Evolutionary conservation across 2,888 invertebrate species (phyloP).

Genomic region (Lithophane leautieri): DNA sequence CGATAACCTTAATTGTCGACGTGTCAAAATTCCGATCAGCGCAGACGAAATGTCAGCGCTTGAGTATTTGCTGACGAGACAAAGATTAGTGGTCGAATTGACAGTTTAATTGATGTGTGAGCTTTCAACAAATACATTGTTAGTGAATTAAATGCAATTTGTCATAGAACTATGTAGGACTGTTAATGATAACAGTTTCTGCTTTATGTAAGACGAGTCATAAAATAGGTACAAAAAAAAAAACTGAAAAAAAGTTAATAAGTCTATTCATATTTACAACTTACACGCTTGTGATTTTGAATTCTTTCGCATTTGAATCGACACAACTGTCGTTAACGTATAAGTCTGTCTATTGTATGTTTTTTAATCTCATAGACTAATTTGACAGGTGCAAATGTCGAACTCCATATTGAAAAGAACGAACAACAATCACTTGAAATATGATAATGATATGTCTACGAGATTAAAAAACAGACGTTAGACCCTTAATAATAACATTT

Average conservation of each 20-base stretch:
- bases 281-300: background rate
- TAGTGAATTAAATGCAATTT: background rate
- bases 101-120: constrained; percentile 18
- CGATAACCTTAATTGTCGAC: constrained; percentile 18
- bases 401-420: too few species aligned
- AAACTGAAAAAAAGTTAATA: background rate
- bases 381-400: too few species aligned
- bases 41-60: constrained; percentile 33
- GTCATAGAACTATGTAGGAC: background rate
- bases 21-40: constrained; percentile 34
- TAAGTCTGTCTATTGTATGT: background rate
- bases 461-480: too few species aligned
- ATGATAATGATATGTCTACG: too few species aligned
- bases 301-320: background rate
- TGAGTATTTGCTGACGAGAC: constrained; percentile 15
- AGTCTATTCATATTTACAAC: background rate
- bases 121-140: constrained; percentile 11
- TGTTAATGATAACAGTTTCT: background rate
- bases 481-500: background rate
- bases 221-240: too few species aligned
- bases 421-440: too few species aligned
- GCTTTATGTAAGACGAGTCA: background rate
- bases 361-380: too few species aligned
- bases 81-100: constrained; percentile 29
- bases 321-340: background rate